These are phyloP conservation scores for Habrosyne pyritoides DNA, from an alignment of 2,888 invertebrate species.

Conservation along the genomic window DNA sequence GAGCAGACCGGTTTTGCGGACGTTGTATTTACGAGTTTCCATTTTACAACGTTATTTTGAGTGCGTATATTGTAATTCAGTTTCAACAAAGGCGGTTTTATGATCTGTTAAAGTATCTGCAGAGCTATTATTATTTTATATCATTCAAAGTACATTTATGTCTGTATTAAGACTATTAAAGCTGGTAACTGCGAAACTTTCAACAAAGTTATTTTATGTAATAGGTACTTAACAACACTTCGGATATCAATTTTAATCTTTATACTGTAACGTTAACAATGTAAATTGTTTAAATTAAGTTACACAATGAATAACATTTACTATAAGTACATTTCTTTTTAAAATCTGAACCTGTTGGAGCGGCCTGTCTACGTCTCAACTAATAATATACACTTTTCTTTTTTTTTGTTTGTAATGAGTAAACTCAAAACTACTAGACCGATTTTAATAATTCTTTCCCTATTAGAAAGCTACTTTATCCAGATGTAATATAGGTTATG, in stretches of 20 bases:
- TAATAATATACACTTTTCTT: too few relatives aligned
- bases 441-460: too few relatives aligned
- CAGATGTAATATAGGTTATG: too few relatives aligned
- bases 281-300: too few relatives aligned
- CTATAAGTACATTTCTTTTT: too few relatives aligned
- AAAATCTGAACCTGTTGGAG: too few relatives aligned
- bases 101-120: background rate
- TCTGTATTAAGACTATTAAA: background rate
- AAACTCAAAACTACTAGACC: too few relatives aligned
- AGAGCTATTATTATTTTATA: background rate
- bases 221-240: background rate
- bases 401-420: too few relatives aligned
- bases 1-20: slow-evolving; percentile 50
- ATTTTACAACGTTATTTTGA: slow-evolving; percentile 19
- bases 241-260: background rate
- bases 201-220: background rate
- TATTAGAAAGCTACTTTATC: too few relatives aligned
- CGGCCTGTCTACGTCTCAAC: too few relatives aligned
- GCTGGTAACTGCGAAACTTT: background rate
- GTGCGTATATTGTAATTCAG: background rate
- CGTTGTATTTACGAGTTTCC: slow-evolving; percentile 36
- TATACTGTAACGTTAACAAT: too few relatives aligned
- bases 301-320: too few relatives aligned
- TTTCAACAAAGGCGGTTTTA: background rate
- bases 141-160: background rate